phyloP scores from a whole-genome alignment of 2,888 invertebrate species.

The Chloroclysta siterata region DNA sequence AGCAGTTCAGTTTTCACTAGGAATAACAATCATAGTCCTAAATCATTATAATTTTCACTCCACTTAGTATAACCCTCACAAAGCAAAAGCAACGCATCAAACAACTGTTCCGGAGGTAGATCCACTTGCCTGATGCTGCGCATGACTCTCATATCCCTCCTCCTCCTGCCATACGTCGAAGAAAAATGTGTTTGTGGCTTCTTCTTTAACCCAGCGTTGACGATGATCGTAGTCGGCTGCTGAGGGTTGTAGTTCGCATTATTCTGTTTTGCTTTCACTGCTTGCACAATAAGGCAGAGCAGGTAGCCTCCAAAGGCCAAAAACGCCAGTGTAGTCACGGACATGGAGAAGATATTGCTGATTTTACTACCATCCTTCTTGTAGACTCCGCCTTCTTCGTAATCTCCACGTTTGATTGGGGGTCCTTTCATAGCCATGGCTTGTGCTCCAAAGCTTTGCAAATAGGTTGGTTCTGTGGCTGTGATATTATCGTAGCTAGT shows the following conservation, averaged over 20 bases:
- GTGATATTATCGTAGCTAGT: slow-evolving; percentile 61
- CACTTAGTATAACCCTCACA: slow-evolving; percentile 85
- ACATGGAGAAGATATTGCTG: slow-evolving; percentile 90
- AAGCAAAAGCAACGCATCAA: slow-evolving; percentile 76
- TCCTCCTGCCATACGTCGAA: slow-evolving; percentile 70
- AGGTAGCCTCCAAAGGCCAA: slow-evolving; percentile 94
- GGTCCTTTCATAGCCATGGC: slow-evolving; percentile 72
- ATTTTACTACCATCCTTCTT: slow-evolving; percentile 85
- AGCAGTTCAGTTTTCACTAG: background rate
- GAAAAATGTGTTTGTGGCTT: slow-evolving; percentile 71
- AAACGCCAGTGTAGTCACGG: slow-evolving; percentile 91
- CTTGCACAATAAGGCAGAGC: slow-evolving; percentile 90
- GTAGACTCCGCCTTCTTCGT: slow-evolving; percentile 73
- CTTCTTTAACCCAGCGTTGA: slow-evolving; percentile 75
- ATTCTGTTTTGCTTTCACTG: slow-evolving; percentile 87
- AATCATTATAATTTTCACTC: slow-evolving; percentile 53
- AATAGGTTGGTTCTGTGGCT: slow-evolving; percentile 52
- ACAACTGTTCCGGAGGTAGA: slow-evolving; percentile 77
- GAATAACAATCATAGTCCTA: slow-evolving; percentile 1
- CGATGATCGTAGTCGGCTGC: slow-evolving; percentile 66
- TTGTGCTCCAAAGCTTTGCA: slow-evolving; percentile 70
- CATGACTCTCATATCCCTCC: slow-evolving; percentile 53
- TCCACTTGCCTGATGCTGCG: slow-evolving; percentile 55
- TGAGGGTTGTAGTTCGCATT: slow-evolving; percentile 56
- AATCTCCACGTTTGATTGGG: slow-evolving; percentile 71